Base-by-base conservation (phyloP, 1,140 invertebrate genomes). In the Eumaeus atala region DNA sequence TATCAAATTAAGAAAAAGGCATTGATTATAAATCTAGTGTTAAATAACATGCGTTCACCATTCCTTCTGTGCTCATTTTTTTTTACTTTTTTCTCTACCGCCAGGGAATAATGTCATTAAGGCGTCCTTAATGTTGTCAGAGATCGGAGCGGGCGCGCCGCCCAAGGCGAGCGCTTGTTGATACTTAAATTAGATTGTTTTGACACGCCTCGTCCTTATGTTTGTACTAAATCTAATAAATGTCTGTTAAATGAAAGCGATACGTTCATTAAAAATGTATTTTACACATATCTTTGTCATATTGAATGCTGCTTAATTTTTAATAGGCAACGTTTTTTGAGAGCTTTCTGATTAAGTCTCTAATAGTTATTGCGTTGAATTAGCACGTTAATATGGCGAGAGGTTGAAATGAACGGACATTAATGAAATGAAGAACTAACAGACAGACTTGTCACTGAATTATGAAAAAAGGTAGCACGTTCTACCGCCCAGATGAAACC, bases 181-280 rank as follows among this genome's bases (percentile, higher is more conserved):
- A 87, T 87, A 87, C 84, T 87, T 84, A 84, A 87, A 87, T 87
- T 87, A 82, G 81, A 72, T 79, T 84, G 79, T 84, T 84, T 82
- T 84, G 83, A 87, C 81, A 80, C 79, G 81, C 74, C 77, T 83
- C 75, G 77, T 80, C 77, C 81, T 80, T 79, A 83, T 84, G 79
- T 83, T 84, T 83, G 77, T 79, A 86, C 70, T 86, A 83, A 86
- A 86, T 84, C 81, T 84, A 84, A 84, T 87, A 84, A 87, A 84
- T 66, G 79, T 87, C 75, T 59, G 67, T 71, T 70, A 70, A 65
- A 58, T 68, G 71, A 75, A 69, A 71, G 67, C 65, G 59, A 66
- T 74, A 65, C 72, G 71, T 82, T 76, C 70, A 84, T 82, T 82
- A 84, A 44, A 40, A 3, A 44, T 44, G 16, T 44, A 17, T 44